Base-by-base conservation (phyloP, 1,140 invertebrate species). In the Bombus ignitus region DNA sequence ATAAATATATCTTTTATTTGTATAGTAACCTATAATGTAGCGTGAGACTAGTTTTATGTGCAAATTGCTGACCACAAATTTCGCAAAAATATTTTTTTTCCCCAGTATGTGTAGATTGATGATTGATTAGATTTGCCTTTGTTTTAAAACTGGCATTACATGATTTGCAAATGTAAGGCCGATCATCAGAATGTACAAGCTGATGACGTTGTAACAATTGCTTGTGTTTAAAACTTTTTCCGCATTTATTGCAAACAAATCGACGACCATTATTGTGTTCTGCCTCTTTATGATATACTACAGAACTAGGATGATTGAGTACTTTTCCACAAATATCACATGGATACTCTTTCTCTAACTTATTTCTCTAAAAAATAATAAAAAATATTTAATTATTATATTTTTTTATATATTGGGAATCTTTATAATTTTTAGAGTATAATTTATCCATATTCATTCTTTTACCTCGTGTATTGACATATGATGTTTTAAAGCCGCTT, bases 71-170 rank as follows among this genome's bases (percentile, higher is more conserved):
- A 18, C 96, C 97, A 93, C 98, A 98, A 75, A 97, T 96, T 83
- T 97, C 96, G 91, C 98, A 98, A 37, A 96, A 95, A 93, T 97
- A 97, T 91, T 96, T 97, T 91, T 97, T 97, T 76, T 97, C 96
- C 9, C 97, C 97, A 0, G 96, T 96, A 89, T 97, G 97, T 6
- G 96, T 96, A 12, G 96, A 94, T 86, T 96, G 95, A 93, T 98
- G 97, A 94, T 97, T 97, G 18, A 97, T 90, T 39, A 97, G 92
- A 93, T 97, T 97, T 0, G 97, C 96, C 87, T 97, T 97, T 0
- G 97, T 97, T 92, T 97, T 97, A 92, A 98, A 98, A 72, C 95
- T 95, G 4, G 96, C 95, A 74, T 95, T 95, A 90, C 97, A 97
- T 3, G 95, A 92, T 92, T 96, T 96, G 89, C 97, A 97, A 80